Evolutionary conservation across 2,113 vertebrate genomes (phyloP), one percentile per base, ranked within the genome.

Genomic region (Tretioscincus oriximinensis): DNA sequence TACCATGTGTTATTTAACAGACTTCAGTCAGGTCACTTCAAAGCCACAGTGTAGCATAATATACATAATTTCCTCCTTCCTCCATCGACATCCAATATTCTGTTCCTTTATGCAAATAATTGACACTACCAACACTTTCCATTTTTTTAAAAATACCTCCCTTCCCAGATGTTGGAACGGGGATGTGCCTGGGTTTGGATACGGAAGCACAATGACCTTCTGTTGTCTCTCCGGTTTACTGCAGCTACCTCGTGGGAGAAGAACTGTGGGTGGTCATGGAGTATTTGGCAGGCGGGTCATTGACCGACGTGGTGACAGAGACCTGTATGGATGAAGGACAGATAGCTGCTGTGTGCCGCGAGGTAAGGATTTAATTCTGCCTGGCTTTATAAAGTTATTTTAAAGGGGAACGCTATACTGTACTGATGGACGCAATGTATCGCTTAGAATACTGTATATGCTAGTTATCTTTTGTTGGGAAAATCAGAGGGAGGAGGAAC

Each of bases 221-320:
- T 79, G 76, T 41, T n/a, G 18, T 14, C 54, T 76, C 80, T 28
- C 76, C 65, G 73, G 90, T 9, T 82, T 78, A 1, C 77, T 83
- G 3, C 91, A 99, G 98, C 93, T 99, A 99, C 94, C 96, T 99
- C 68, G 98, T 99, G 79, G 98, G 98, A 10, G 98, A 99, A n/a
- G 98, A 99, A 90, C 95, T 99, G 26, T 99, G 98, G 98, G 98
- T 99, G 81, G 98, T 99, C 87, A 99, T 99, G 98, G 98, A 99
- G 90, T 99, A 99, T 90, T 91, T 99, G 94, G 98, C 98, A 0
- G 98, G 98, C 88, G 98, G 98, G 3, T 99, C 98, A 18, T 89
- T 99, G 45, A 99, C 98, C 0, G 98, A 99, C 1, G 98, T 99
- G 0, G 98, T 99, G 81, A 99, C 98, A 0, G 98, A 99, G 92